phyloP scores from a whole-genome alignment of 2,113 vertebrate species.

The Callorhinus ursinus region DNA sequence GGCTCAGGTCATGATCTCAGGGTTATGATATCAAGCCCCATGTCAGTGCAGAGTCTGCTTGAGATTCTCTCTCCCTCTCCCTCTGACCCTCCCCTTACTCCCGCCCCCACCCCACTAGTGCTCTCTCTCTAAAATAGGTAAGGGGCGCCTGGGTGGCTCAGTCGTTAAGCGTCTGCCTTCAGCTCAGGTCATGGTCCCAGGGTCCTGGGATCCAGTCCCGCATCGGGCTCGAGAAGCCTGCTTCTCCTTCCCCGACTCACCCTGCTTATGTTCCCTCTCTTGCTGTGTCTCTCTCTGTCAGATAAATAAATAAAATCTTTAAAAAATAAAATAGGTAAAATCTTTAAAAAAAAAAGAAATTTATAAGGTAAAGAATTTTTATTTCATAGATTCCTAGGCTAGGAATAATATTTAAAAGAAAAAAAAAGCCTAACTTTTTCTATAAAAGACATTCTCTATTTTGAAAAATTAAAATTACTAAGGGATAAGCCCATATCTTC shows the following conservation, averaged over 20 bases:
- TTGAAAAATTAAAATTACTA: conserved; percentile 36
- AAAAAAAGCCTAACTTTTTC: not conserved
- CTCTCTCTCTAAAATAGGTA: not conserved
- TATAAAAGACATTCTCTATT: not conserved
- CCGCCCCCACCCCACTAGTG: not conserved
- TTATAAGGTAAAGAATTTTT: not conserved
- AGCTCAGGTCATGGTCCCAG: too few species aligned
- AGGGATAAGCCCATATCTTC: not conserved
- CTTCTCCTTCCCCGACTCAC: too few species aligned
- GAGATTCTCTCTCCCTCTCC: not conserved
- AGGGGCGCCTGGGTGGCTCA: too few species aligned
- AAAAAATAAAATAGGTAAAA: too few species aligned
- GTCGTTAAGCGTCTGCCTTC: too few species aligned
- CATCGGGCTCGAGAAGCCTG: too few species aligned
- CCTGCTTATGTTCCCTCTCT: too few species aligned
- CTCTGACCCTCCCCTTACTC: not conserved
- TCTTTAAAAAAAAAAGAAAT: not conserved
- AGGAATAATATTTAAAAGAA: not conserved
- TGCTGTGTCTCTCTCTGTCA: too few species aligned
- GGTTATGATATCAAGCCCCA: too few species aligned
- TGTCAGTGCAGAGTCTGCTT: not conserved
- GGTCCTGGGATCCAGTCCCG: too few species aligned
- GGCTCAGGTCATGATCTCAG: not conserved
- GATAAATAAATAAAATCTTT: too few species aligned
- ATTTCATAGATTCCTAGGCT: not conserved